Evolutionary conservation across 2,113 vertebrate species (phyloP), one percentile per base, ranked within the genome.

Genomic region (Ictidomys tridecemlineatus): DNA sequence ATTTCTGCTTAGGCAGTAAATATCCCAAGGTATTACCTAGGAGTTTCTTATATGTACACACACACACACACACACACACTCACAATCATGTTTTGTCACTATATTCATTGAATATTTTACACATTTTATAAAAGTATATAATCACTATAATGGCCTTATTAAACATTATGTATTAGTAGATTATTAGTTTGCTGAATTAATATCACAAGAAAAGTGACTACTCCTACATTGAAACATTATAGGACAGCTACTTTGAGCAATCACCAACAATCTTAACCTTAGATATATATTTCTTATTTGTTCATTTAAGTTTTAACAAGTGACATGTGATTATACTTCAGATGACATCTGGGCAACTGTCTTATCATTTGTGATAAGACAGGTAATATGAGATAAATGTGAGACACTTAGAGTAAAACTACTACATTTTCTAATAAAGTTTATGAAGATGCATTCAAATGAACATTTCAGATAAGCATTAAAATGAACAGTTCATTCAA

Each of bases 1-100:
- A 72, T 30, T 97, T 77, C 84, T 97, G 61, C 65, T 42, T 61
- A 84, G 56, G 13, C 42, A 73, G 65, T 80, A 91, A 72, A 42
- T 39, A 42, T n/a, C 5, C 14, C 30, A 86, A 65, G 1, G 79
- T 26, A 63, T 79, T 61, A 53, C 37, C 30, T 89, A 77, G 4
- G 30, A 34, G 14, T 94, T 67, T 32, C 4, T 56, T 84, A n/a
- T n/a, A n/a, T n/a, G n/a, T n/a, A 58, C 20, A 58, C 56, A 56
- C 14, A 37, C 28, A 22, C 18, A 45, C 30, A 89, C 4, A 39
- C 32, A 42, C 22, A 3, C 22, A 26, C 10, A 22, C 5, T 10
- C 0, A 65, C 5, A 61, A 24, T 9, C 1, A 22, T 2, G 24
- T 63, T 63, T 45, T 58, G 5, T 80, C 37, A 74, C 56, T 79